Base-by-base conservation (phyloP, 2,888 invertebrate species). In the Sepioteuthis lessoniana region DNA sequence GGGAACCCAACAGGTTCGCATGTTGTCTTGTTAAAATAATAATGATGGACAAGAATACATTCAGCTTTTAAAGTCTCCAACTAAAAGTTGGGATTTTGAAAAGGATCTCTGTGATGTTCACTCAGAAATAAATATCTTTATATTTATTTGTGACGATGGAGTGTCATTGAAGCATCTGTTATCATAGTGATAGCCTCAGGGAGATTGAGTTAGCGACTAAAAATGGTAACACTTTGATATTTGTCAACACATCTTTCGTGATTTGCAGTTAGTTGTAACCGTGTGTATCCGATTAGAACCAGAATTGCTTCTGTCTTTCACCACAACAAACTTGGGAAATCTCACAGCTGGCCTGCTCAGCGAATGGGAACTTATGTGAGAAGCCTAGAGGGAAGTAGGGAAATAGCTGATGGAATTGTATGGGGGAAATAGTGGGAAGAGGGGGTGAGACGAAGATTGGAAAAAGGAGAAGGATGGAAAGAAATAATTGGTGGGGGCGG, bases 81-180 rank as follows among this genome's bases (percentile, higher is more conserved):
- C n/a, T 76, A 76, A 76, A 76, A 13, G 76, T n/a, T 76, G 76
- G n/a, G n/a, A n/a, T n/a, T 76, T 13, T n/a, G 13, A 1, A n/a
- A 76, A n/a, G n/a, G n/a, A 76, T 31, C 76, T 76, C 76, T n/a
- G n/a, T 76, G 16, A 19, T 31, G 76, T 31, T 76, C 0, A 16
- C 76, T 76, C 76, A n/a, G n/a, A 76, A 76, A 76, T 76, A 76
- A 76, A 76, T 76, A 76, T n/a, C 76, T 76, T 76, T 76, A 76
- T 76, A n/a, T 76, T 76, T n/a, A 76, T 76, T 76, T 76, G 76
- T n/a, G n/a, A 76, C 31, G 76, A 76, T 76, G 76, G n/a, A n/a
- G 76, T 76, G 13, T 76, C n/a, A 76, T n/a, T n/a, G 76, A 76
- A n/a, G n/a, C 76, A 76, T 76, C 76, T 76, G 76, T 76, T 76